Base-by-base conservation (phyloP, 2,113 vertebrate genomes). In the Hemiprocne comata region DNA sequence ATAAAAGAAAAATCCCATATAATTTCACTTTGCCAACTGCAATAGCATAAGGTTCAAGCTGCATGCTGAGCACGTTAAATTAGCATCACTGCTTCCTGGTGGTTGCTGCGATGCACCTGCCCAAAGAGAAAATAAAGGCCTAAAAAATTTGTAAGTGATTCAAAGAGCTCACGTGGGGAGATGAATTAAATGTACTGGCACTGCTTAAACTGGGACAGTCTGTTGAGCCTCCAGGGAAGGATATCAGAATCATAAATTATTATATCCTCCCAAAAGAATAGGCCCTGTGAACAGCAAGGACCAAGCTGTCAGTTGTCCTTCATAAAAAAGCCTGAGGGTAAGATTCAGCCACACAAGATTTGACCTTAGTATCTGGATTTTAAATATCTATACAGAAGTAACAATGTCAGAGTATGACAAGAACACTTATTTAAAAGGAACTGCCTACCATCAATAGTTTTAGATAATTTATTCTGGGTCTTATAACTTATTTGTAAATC, bases 91-190 rank as follows among this genome's bases (percentile, higher is more conserved):
- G 85, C 86, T 95, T 95, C 96, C 88, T 75, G 89, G 76, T 65
- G 57, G 89, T 93, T 95, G 95, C 96, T 97, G 95, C 54, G 94
- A 96, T 91, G 85, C 96, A 97, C 96, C 96, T 95, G 95, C 60
- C 95, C 88, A 80, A 66, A 65, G 0, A 69, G 50, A 95, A 93
- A 94, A 79, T 61, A 96, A 92, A 94, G 80, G 92, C 54, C 73
- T 92, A 73, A 92, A 92, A 93, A 93, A 84, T 78, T n/a, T 70
- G 34, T 80, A 95, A 80, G 38, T 78, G 84, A 94, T 90, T 93
- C 70, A 57, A 73, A 86, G 44, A 94, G 72, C 83, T 88, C 93
- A 92, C 34, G 83, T 86, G 82, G 93, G 61, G 93, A 92, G 83
- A 84, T 24, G 57, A 94, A 96, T 90, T 94, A 96, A 62, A 95